phyloP scores from a whole-genome alignment of 2,113 vertebrate species.

The Anser cygnoides region DNA sequence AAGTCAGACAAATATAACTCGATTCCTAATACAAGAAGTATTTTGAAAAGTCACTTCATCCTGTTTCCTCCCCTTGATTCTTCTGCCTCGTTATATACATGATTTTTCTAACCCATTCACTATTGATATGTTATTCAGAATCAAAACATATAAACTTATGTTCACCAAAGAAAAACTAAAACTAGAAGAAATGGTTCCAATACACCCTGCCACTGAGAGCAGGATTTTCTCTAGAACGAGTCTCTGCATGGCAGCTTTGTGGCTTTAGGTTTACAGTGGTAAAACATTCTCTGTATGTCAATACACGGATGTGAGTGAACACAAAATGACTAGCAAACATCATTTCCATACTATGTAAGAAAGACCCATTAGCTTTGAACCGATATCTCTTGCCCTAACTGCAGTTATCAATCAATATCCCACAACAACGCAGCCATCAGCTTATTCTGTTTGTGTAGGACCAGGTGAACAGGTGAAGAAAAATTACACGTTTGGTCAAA shows the following conservation, averaged over 20 bases:
- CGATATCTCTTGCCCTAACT: background rate
- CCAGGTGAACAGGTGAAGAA: background rate
- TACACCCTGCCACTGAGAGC: background rate
- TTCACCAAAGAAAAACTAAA: background rate
- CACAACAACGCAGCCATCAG: background rate
- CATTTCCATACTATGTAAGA: background rate
- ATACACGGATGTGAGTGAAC: background rate
- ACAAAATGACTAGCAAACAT: background rate
- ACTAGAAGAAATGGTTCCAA: background rate
- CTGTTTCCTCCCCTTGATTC: background rate
- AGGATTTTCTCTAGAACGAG: background rate
- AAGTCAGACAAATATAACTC: background rate
- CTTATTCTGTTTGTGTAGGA: background rate
- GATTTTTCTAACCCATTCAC: background rate
- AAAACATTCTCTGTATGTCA: background rate
- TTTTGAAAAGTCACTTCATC: background rate
- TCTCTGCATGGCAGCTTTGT: background rate
- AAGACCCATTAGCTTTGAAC: background rate
- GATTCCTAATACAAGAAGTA: background rate
- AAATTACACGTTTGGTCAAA: background rate
- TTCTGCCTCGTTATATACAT: background rate
- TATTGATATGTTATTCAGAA: background rate
- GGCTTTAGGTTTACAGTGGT: background rate
- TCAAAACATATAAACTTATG: background rate
- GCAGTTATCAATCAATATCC: background rate